phyloP scores from a whole-genome alignment of 2,113 vertebrate species.

The Tragelaphus imberbis region DNA sequence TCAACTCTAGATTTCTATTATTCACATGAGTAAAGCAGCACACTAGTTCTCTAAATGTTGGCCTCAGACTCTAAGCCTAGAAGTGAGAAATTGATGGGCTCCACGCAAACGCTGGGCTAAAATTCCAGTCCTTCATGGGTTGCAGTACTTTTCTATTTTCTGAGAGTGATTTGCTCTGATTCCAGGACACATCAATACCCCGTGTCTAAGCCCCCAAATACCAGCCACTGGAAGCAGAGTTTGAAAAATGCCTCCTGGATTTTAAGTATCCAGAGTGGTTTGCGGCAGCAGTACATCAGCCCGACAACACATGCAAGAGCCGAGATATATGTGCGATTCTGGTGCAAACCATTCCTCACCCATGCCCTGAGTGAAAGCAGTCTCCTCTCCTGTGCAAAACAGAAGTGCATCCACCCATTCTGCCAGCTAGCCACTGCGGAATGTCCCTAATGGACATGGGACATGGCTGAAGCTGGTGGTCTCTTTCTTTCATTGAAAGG shows the following conservation, averaged over 20 bases:
- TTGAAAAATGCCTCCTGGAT: constrained; percentile 41
- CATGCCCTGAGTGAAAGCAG: neutral
- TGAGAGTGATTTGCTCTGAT: neutral
- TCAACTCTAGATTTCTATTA: neutral
- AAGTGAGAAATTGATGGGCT: neutral
- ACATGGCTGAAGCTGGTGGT: neutral
- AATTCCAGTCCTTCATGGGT: neutral
- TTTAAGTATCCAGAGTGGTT: constrained; percentile 34
- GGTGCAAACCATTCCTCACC: neutral
- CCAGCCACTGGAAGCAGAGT: neutral
- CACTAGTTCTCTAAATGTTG: neutral
- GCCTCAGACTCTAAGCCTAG: neutral
- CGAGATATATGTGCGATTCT: neutral
- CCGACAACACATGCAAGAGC: neutral
- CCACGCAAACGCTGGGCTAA: neutral
- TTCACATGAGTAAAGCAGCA: neutral
- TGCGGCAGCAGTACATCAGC: neutral
- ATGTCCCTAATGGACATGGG: rapidly evolving
- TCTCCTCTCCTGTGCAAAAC: neutral
- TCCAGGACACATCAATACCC: neutral
- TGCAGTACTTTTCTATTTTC: neutral
- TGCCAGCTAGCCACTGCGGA: neutral
- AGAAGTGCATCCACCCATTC: neutral
- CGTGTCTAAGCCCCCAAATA: neutral
- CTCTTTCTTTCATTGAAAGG: neutral